phyloP scores from a whole-genome alignment of 1,140 invertebrate species.

The Micrasema longulum region DNA sequence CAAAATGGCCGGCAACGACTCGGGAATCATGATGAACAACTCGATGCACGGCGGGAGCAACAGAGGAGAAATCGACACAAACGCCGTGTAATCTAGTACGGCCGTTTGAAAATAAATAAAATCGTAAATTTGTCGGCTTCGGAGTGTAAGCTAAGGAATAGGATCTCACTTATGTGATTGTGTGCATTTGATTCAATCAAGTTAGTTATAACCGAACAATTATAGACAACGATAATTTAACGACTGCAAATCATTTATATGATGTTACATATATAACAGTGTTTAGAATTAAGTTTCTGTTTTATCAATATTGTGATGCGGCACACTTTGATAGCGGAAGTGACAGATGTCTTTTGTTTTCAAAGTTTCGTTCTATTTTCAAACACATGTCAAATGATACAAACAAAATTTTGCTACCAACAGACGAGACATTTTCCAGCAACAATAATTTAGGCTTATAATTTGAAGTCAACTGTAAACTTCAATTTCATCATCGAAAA shows the following conservation, averaged over 20 bases:
- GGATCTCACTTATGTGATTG: constrained; percentile 9
- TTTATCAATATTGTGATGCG: constrained; percentile 13
- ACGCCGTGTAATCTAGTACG: constrained; percentile 47
- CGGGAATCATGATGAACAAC: constrained; percentile 51
- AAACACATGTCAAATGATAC: too few species aligned
- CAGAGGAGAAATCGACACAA: constrained; percentile 53
- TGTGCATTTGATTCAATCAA: constrained; percentile 13
- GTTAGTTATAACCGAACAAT: not conserved
- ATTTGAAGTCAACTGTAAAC: too few species aligned
- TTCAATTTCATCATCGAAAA: too few species aligned
- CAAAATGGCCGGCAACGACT: constrained; percentile 38
- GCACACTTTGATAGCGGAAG: too few species aligned
- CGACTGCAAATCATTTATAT: not conserved
- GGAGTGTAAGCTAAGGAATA: not conserved
- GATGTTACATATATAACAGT: not conserved
- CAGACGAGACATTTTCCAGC: too few species aligned
- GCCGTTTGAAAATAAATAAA: not conserved
- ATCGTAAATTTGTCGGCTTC: not conserved
- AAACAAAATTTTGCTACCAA: too few species aligned
- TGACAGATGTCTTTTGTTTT: too few species aligned
- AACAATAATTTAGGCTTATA: too few species aligned
- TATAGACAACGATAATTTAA: constrained; percentile 8
- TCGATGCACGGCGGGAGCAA: constrained; percentile 44
- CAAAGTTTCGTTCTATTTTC: too few species aligned
- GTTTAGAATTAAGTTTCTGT: not conserved